phyloP scores from a whole-genome alignment of 2,888 invertebrate species.

The Nemapogon koenigi region DNA sequence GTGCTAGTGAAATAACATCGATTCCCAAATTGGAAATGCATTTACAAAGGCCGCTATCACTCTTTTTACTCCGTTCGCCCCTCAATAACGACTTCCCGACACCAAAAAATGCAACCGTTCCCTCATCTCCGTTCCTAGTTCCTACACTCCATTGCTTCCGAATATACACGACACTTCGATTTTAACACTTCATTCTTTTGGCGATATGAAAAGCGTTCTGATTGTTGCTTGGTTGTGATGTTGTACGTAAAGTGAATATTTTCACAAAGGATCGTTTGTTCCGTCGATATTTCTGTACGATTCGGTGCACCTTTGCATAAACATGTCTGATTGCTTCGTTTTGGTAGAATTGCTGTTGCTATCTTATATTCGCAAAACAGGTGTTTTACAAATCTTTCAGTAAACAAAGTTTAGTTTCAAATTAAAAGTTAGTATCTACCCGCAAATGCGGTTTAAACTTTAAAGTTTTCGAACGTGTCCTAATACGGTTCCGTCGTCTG shows the following conservation, averaged over 20 bases:
- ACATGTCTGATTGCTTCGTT: neutral
- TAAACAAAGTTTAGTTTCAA: too few species aligned
- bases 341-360: neutral
- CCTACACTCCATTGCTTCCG: slow-evolving; percentile 9
- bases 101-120: slow-evolving; percentile 1
- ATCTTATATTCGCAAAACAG: neutral
- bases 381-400: too few species aligned
- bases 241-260: slow-evolving; percentile 40
- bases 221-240: slow-evolving; percentile 5
- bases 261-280: slow-evolving; percentile 20
- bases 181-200: slow-evolving; percentile 6
- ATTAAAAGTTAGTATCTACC: too few species aligned
- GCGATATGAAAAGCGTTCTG: slow-evolving; percentile 9
- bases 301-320: slow-evolving; percentile 6
- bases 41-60: slow-evolving; percentile 1
- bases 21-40: slow-evolving; percentile 1
- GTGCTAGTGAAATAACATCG: too few species aligned
- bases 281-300: neutral
- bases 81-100: slow-evolving; percentile 7
- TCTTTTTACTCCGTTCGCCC: neutral
- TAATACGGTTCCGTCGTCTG: slow-evolving; percentile 1
- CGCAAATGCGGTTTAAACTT: too few species aligned
- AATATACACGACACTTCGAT: slow-evolving; percentile 7
- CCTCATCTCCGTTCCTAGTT: slow-evolving; percentile 8
- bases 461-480: slow-evolving; percentile 2